Base-by-base conservation (phyloP, 2,113 vertebrate species). In the Miniopterus natalensis region DNA sequence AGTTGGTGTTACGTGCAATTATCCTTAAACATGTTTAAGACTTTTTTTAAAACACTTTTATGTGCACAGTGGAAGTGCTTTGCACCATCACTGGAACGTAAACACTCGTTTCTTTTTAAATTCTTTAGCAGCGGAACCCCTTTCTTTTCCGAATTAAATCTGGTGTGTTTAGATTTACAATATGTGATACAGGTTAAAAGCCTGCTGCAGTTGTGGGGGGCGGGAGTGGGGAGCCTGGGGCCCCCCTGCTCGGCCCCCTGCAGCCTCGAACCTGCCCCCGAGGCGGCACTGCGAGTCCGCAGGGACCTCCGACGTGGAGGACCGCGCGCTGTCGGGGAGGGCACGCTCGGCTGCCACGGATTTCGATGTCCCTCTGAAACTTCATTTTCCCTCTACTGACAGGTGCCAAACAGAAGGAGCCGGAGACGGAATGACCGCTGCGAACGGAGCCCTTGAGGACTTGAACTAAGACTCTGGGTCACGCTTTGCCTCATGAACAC, bases 361-460 rank as follows among this genome's bases (percentile, higher is more conserved):
- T 57, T 27, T 53, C 25, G 17, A n/a, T 1, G 0, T 23, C 17
- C 1, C 87, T 68, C 20, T 73, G 23, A 45, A 42, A 1, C 5
- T 73, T 21, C 73, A 9, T 90, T 96, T 78, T 85, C 97, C 21
- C 18, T 97, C 42, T 92, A 5, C 85, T 75, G 14, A 81, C 98
- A 99, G 99, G 99, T 97, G 98, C 98, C 98, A 98, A 98, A 98
- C 99, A 99, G 75, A 99, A 99, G 98, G 99, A 99, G 95, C 98
- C 97, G 0, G 98, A 99, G 97, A 95, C 98, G 0, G 99, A 99
- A 97, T 99, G 99, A 99, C 96, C 61, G 17, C 95, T 29, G 90
- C 87, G 96, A 96, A 93, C 51, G 95, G 92, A 49, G 5, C 88
- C 10, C 94, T 96, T 90, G 75, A 94, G 97, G 96, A 98, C 96